phyloP scores from a whole-genome alignment of 2,888 invertebrate genomes.

The Serrognathus titanus region DNA sequence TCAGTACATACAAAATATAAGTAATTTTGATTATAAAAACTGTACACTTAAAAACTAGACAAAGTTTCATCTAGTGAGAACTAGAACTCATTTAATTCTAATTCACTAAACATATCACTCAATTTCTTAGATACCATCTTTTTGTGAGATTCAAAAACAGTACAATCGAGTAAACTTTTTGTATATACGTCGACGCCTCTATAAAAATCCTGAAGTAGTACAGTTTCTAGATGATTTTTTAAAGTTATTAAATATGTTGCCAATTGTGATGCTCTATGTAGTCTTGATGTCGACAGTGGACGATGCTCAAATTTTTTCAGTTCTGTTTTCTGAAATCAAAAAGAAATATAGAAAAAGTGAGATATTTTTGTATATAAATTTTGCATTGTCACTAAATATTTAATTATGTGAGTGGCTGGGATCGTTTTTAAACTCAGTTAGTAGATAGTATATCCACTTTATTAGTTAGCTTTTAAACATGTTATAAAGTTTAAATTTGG shows the following conservation, averaged over 20 bases:
- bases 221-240: slow-evolving; percentile 25
- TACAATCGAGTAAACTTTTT: slow-evolving; percentile 5
- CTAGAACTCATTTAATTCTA: not conserved
- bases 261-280: slow-evolving; percentile 20
- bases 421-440: too few species aligned
- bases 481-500: too few species aligned
- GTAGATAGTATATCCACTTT: too few species aligned
- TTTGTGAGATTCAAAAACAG: not conserved
- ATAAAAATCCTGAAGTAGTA: slow-evolving; percentile 26
- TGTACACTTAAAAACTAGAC: too few species aligned
- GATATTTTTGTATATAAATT: too few species aligned
- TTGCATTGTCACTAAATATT: too few species aligned
- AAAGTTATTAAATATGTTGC: slow-evolving; percentile 25
- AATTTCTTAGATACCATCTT: not conserved
- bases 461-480: too few species aligned
- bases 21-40: too few species aligned
- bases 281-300: slow-evolving; percentile 20
- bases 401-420: too few species aligned
- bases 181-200: slow-evolving; percentile 18
- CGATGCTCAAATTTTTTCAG: slow-evolving; percentile 15
- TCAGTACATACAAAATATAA: too few species aligned
- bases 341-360: not conserved
- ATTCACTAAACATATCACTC: not conserved
- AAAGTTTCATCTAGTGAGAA: not conserved
- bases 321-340: slow-evolving; percentile 7